A percentile compares a stretch with the other conserved stretches of the same genome.
These are phyloP conservation scores for Tiliacea citrago DNA, from an alignment of 2,888 invertebrate genomes.

Conservation along the genomic window DNA sequence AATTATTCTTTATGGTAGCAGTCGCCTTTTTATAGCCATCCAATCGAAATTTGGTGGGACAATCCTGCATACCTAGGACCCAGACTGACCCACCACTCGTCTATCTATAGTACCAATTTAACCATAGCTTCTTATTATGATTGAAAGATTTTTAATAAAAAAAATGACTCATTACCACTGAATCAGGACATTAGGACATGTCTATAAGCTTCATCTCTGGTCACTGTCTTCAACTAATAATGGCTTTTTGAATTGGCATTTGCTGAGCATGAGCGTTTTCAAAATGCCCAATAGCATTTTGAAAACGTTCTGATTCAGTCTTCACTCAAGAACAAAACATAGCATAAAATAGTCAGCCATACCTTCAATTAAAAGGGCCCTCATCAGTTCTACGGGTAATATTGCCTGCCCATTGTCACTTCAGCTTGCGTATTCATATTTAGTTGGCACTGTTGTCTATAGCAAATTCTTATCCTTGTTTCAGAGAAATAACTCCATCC, in stretches of 20 bases:
- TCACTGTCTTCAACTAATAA: background rate
- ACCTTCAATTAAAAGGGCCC: background rate
- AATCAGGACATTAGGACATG: background rate
- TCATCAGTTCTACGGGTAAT: background rate
- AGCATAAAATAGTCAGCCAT: background rate
- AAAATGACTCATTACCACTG: background rate
- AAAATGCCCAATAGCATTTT: too few species aligned
- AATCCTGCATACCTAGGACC: background rate
- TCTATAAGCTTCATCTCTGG: background rate
- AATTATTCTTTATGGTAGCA: background rate
- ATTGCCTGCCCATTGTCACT: background rate
- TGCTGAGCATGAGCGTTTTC: too few species aligned
- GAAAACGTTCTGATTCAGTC: background rate
- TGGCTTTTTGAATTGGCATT: too few species aligned
- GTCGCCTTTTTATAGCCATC: background rate
- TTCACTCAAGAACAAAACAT: background rate
- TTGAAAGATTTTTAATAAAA: background rate
- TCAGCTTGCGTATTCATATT: background rate
- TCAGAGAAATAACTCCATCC: constrained; percentile 25
- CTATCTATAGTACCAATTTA: background rate
- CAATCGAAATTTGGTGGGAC: background rate
- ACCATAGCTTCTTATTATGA: background rate
- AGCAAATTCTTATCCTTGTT: constrained; percentile 18
- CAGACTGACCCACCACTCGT: too few species aligned
- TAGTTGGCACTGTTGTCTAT: background rate